phyloP scores from a whole-genome alignment of 2,888 invertebrate species.

The Hemistola chrysoprasaria region DNA sequence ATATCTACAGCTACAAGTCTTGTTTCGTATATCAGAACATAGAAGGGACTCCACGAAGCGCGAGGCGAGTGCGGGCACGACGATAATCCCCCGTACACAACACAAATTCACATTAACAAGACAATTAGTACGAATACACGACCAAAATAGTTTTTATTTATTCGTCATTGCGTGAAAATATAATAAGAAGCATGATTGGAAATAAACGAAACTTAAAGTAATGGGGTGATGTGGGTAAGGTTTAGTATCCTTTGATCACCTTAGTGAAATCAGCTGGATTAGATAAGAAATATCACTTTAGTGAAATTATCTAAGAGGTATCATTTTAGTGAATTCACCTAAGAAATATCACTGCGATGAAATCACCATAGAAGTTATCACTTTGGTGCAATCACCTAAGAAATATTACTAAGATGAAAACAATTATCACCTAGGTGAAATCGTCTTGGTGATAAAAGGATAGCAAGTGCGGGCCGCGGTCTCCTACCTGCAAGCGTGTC shows the following conservation, averaged over 20 bases:
- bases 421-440: too few relatives aligned
- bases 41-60: conserved; percentile 65
- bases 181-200: conserved; percentile 66
- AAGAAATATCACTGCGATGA: too few relatives aligned
- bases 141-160: conserved; percentile 80
- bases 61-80: conserved; percentile 77
- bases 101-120: conserved; percentile 82
- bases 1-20: conserved; percentile 69
- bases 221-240: conserved; percentile 9
- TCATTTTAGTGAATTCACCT: too few relatives aligned
- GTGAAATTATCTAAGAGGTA: too few relatives aligned
- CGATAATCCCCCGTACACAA: conserved; percentile 72
- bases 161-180: conserved; percentile 58
- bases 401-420: too few relatives aligned
- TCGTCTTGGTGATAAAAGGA: too few relatives aligned
- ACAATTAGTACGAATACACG: conserved; percentile 74
- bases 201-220: conserved; percentile 42
- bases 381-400: too few relatives aligned
- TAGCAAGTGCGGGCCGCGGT: conserved; percentile 64
- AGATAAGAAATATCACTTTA: too few relatives aligned
- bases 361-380: too few relatives aligned
- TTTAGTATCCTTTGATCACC: too few relatives aligned
- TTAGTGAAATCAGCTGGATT: too few relatives aligned
- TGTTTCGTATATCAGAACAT: conserved; percentile 62
- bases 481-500: conserved; percentile 34